Evolutionary conservation across 1,140 invertebrate species (phyloP), one percentile per base, ranked within the genome.

Genomic region (Akabosia matsudoensis): DNA sequence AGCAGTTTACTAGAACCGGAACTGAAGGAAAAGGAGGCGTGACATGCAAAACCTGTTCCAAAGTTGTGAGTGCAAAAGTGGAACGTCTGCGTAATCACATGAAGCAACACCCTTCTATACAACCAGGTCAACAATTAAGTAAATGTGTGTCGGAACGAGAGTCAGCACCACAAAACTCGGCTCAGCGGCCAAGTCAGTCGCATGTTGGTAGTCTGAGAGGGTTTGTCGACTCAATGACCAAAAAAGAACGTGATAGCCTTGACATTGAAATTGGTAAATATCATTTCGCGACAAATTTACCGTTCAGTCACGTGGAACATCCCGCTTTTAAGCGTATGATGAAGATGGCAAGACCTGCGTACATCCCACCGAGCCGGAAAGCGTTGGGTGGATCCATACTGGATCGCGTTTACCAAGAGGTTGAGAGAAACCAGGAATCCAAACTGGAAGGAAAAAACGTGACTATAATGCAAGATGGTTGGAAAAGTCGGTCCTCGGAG

Each of bases 221-320:
- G 13, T 67, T 16, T 67, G 28, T 67, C 24, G 61, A 67, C n/a
- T 30, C 1, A 30, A 22, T 67, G 28, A 67, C 3, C 28, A 28
- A 28, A 28, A 13, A 2, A 30, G 61, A 67, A 54, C 45, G 56
- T 4, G 51, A 7, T 33, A 30, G 28, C 3, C 30, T 74, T 3
- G 22, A 74, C 33, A 3, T 4, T 3, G 31, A 33, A 18, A 18
- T 74, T 54, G 73, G 45, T 1, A 74, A 74, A 54, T 74, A 37
- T 31, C 52, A 54, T 18, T 74, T 16, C 28, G 24, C 45, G 1
- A 30, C 51, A 10, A 74, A 74, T 28, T 30, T 74, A 1, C 52
- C 73, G 26, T 74, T 74, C 73, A 24, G 4, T 26, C 31, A 37
- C 30, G 73, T 74, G n/a, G 73, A 74, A 28, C 7, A 52, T 45